Conservation (phyloP, 2,113 vertebrate genomes). For the Pseudopodoces humilis region DNA sequence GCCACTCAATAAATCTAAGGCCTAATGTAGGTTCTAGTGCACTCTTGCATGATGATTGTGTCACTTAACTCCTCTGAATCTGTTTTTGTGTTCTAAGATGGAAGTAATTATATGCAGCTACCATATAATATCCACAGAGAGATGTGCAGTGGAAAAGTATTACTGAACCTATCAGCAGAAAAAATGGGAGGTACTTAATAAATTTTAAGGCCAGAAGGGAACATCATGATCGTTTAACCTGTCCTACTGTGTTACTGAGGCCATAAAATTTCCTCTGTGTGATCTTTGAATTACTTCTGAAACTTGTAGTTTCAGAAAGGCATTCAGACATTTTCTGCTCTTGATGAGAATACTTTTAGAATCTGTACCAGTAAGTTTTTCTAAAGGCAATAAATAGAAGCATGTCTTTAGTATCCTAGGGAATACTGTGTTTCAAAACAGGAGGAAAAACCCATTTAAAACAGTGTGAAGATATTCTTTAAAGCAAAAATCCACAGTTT, state of each 20-base stretch:
- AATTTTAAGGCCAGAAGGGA: conserved; percentile 54
- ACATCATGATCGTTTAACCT: conserved; percentile 52
- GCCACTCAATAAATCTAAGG: conserved; percentile 6
- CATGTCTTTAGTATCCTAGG: background rate
- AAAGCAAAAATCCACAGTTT: background rate
- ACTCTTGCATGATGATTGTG: conserved; percentile 14
- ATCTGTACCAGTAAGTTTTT: background rate
- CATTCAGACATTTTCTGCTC: conserved; percentile 11
- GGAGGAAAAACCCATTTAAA: background rate
- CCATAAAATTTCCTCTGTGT: conserved; percentile 15
- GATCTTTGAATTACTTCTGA: conserved; percentile 36
- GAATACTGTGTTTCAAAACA: conserved; percentile 7
- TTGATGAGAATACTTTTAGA: background rate
- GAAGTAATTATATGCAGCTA: conserved; percentile 53
- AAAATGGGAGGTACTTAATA: conserved; percentile 50
- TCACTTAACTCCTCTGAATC: conserved; percentile 31
- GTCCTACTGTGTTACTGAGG: conserved; percentile 8
- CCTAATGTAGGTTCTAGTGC: background rate
- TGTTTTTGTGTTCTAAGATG: background rate
- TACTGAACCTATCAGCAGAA: conserved; percentile 26
- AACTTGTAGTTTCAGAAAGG: conserved; percentile 16
- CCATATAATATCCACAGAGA: conserved; percentile 25
- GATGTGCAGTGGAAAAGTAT: conserved; percentile 17
- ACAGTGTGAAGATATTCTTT: background rate
- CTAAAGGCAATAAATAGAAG: conserved; percentile 25